A percentile compares a stretch with the other conserved stretches of the same genome.
Conservation (phyloP, 2,113 vertebrate species). For the Anolis sagrei region DNA sequence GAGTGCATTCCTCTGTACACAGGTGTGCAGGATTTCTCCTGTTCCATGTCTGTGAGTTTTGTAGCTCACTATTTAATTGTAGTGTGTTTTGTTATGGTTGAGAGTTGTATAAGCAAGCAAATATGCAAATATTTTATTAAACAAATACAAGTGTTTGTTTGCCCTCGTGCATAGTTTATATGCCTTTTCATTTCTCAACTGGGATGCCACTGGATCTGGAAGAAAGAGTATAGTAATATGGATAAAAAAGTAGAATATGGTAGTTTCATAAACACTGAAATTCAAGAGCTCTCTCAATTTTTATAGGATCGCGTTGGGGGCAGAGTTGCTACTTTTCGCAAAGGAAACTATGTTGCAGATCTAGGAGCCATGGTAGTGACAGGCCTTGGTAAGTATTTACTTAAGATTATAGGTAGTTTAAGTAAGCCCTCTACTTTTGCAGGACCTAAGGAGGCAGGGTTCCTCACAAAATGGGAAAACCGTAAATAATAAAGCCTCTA, state of each 20-base stretch:
- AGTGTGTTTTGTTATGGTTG: too few species aligned
- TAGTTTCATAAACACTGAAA: background rate
- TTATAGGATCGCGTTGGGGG: slow-evolving; percentile 93
- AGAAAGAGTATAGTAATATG: too few species aligned
- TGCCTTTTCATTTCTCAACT: background rate
- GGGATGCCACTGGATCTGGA: background rate
- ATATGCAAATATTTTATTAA: background rate
- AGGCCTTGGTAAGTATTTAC: slow-evolving; percentile 88
- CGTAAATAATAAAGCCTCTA: too few species aligned
- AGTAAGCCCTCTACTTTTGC: too few species aligned
- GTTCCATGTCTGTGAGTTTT: too few species aligned
- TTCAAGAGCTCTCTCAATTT: slow-evolving; percentile 48
- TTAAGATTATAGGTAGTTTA: too few species aligned
- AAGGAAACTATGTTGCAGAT: slow-evolving; percentile 98
- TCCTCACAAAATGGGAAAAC: too few species aligned
- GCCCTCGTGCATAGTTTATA: background rate
- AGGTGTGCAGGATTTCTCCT: background rate
- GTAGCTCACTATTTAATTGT: too few species aligned
- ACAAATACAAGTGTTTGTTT: background rate
- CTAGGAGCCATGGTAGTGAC: slow-evolving; percentile 99
- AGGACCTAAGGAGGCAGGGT: too few species aligned
- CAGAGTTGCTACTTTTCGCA: slow-evolving; percentile 96
- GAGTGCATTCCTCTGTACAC: background rate
- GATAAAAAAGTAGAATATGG: background rate
- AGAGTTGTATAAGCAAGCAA: too few species aligned